Base-by-base conservation (phyloP, 2,797 vertebrate species). In the Synaphobranchus kaupii region DNA sequence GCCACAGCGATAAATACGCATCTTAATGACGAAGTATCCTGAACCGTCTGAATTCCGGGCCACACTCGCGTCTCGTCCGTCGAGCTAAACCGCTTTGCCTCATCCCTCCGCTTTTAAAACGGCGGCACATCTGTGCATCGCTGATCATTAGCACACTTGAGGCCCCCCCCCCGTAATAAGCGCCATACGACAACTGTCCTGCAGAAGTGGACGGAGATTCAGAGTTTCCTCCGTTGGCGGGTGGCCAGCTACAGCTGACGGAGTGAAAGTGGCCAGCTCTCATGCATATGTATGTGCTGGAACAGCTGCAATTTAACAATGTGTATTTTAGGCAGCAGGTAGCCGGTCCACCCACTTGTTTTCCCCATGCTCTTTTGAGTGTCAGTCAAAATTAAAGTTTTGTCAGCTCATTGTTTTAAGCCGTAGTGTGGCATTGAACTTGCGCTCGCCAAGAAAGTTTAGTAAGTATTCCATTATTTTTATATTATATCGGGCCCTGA, bases 281-380 rank as follows among this genome's bases (percentile, higher is more conserved):
- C 87, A 86, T 90, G 87, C 84, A 89, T 86, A 89, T 86, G 85
- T 82, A 89, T 88, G 80, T 73, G 68, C 84, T 84, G 86, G 63
- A 12, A 47, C 84, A 78, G 48, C 71, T 82, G 78, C 89, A 89
- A 88, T 89, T 88, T 87, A 66, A 73, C 85, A 82, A 81, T 5
- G 28, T 25, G 63, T 86, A 60, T 63, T 85, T 87, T 84, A 88
- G 83, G 87, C 66, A 86, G 63, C 66, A 63, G 54, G 47, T 50
- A 66, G 82, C 73, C 52, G 22, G n/a, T 48, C n/a, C 50, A 34
- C 17, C 80, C 71, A 71, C 84, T 63, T 10, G 22, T 0, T 86
- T 47, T 28, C 52, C 85, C n/a, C 44, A 71, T 76, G 25, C 44
- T 78, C 86, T 87, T 86, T 66, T 84, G 82, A 34, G 56, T 58